Evolutionary conservation across 2,888 invertebrate species (phyloP).

Genomic region (Proisotoma minuta): DNA sequence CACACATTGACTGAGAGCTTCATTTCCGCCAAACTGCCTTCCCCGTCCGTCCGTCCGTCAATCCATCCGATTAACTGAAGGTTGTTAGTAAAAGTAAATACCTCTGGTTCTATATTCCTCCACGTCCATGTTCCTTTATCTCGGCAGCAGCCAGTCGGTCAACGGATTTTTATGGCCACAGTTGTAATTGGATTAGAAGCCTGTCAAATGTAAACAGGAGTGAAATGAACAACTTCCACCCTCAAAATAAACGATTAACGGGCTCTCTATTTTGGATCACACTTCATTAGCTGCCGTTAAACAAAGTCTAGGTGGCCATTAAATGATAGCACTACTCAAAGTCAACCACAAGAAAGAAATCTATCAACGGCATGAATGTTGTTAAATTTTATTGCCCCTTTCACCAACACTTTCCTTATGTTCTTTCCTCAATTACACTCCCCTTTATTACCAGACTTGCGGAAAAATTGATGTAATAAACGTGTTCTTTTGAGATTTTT

Average conservation of each 20-base stretch:
- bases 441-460: background rate
- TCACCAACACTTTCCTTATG: background rate
- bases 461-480: background rate
- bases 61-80: constrained; percentile 20
- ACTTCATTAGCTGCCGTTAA: background rate
- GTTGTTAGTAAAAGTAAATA: constrained; percentile 38
- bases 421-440: background rate
- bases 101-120: constrained; percentile 50
- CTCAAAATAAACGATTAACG: constrained; percentile 2
- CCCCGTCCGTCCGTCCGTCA: constrained; percentile 26
- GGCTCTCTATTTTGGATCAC: background rate
- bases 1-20: constrained; percentile 26
- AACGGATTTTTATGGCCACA: constrained; percentile 37
- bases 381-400: background rate
- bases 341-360: too few relatives aligned
- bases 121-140: constrained; percentile 49
- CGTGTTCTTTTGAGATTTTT: too few relatives aligned
- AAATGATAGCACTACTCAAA: background rate
- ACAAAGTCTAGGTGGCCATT: background rate
- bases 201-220: constrained; percentile 47
- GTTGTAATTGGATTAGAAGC: constrained; percentile 47
- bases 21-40: constrained; percentile 35
- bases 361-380: background rate
- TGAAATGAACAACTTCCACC: background rate
- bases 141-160: constrained; percentile 32